Evolutionary conservation across 2,888 invertebrate species (phyloP).

Genomic region (Eupithecia inturbata): DNA sequence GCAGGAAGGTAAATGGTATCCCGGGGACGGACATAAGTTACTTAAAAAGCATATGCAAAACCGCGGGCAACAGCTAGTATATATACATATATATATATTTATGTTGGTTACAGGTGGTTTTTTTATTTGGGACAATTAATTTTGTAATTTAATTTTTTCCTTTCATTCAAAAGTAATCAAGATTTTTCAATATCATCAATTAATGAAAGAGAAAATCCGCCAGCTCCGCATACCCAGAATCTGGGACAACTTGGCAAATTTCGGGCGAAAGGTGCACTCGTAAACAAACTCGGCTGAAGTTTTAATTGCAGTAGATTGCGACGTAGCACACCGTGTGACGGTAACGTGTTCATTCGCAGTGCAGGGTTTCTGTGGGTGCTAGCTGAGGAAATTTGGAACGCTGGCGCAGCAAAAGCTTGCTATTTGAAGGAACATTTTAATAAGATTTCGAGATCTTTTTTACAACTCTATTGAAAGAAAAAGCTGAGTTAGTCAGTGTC

Average conservation of each 20-base stretch:
- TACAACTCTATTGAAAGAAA: too few relatives aligned
- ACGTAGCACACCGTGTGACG: constrained; percentile 55
- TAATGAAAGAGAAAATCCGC: constrained; percentile 30
- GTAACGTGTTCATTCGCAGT: constrained; percentile 32
- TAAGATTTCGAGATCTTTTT: not conserved
- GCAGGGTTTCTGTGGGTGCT: constrained; percentile 4
- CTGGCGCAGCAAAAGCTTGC: not conserved
- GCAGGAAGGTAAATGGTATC: too few relatives aligned
- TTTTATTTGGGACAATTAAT: not conserved
- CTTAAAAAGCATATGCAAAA: too few relatives aligned
- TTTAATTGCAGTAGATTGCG: constrained; percentile 78
- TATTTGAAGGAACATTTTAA: not conserved
- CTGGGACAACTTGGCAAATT: constrained; percentile 64
- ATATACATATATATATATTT: too few relatives aligned
- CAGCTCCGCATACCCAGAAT: constrained; percentile 43
- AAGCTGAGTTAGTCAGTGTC: too few relatives aligned
- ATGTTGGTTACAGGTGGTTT: not conserved
- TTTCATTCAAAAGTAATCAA: not conserved
- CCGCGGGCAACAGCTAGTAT: too few relatives aligned
- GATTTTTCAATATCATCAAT: not conserved
- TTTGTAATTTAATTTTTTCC: too few relatives aligned
- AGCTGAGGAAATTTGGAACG: not conserved
- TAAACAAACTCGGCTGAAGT: constrained; percentile 73
- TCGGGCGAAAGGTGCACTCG: constrained; percentile 75
- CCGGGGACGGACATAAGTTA: too few relatives aligned